Evolutionary conservation across 2,888 invertebrate genomes (phyloP), one percentile per base, ranked within the genome.

Genomic region (Caenorhabditis afra): DNA sequence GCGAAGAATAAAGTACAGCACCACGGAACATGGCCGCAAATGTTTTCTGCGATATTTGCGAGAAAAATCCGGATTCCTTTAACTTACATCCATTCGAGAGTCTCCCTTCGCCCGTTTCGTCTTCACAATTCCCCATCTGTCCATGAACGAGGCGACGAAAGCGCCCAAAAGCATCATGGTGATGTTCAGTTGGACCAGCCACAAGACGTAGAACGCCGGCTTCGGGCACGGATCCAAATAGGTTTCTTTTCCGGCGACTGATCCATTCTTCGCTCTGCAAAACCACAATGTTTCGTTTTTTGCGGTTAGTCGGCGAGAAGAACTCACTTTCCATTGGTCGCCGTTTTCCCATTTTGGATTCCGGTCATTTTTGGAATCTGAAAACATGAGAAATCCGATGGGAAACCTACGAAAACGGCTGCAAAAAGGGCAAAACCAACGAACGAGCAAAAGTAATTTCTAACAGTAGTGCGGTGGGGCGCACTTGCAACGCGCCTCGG

Each of bases 91-190:
- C 50, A 77, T 55, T 62, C 82, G 37, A 12, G 65, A 66, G 53
- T 81, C 82, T n/a, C 75, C 79, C 44, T 68, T 70, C 16, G 70
- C 62, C 11, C 71, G 49, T 53, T 74, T 76, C n/a, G 61, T 67
- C 45, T 75, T 55, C 29, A 81, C 68, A 44, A 77, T 64, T 58
- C 83, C 82, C 55, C 67, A 73, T 58, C 61, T 80, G 37, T 81
- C 66, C 20, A 86, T 52, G 37, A 78, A 70, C 58, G 81, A 77
- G n/a, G 82, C 82, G 20, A 84, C 50, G 29, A 65, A 47, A 3
- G 79, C 81, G 11, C 80, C 70, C 22, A 82, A 47, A 59, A 80
- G 75, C 77, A 86, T 82, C 23, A 86, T 71, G 11, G 74, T 64
- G 62, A 83, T 78, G 47, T 81, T 81, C 14, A 85, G 29, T 37